phyloP scores from a whole-genome alignment of 2,888 invertebrate genomes.

The Bruchidius siliquastri region DNA sequence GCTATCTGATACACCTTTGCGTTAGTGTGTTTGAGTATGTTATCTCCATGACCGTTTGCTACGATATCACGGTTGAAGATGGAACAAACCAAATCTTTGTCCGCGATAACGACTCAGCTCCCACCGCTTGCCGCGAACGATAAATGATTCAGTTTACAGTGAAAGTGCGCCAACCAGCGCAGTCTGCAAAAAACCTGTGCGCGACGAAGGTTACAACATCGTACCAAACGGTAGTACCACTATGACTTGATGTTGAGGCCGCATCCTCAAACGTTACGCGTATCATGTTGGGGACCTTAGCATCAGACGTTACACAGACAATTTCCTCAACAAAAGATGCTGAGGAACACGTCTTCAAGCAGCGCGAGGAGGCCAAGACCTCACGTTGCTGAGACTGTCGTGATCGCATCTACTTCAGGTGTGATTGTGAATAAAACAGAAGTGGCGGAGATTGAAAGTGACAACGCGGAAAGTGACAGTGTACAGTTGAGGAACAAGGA shows the following conservation, averaged over 20 bases:
- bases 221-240: neutral
- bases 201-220: neutral
- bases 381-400: neutral
- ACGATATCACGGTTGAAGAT: neutral
- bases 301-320: neutral
- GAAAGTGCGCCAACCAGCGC: neutral
- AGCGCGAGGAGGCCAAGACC: neutral
- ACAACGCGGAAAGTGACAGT: neutral
- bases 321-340: neutral
- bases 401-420: neutral
- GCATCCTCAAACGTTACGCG: neutral
- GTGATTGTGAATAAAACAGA: neutral
- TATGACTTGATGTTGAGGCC: neutral
- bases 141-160: neutral
- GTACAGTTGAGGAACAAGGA: conserved; percentile 4
- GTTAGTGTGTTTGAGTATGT: no score
- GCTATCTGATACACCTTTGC: neutral
- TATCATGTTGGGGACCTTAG: neutral
- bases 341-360: neutral
- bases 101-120: neutral
- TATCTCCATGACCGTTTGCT: neutral
- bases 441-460: neutral
- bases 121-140: neutral
- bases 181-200: neutral
- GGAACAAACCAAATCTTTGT: neutral